A percentile compares a stretch with the other conserved stretches of the same genome.
These are phyloP conservation scores for Dendronephthya gigantea DNA, from an alignment of 64 coral and sea anemone genomes.

Conservation along the genomic window DNA sequence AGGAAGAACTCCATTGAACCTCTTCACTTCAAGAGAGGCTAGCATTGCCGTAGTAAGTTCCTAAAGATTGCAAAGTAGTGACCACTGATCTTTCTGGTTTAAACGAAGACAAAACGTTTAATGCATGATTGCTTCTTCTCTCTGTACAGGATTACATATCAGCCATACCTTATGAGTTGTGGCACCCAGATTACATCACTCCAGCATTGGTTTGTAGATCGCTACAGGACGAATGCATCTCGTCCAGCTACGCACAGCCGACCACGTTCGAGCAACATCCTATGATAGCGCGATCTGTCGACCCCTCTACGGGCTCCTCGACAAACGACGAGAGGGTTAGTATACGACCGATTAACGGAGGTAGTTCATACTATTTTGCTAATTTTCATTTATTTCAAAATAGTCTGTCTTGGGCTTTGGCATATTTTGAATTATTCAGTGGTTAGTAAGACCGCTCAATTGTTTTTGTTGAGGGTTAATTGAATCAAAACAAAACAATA, in stretches of 20 bases:
- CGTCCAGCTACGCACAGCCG: neutral
- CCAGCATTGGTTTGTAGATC: neutral
- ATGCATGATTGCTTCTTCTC: neutral
- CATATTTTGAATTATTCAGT: too few relatives aligned
- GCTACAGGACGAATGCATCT: neutral
- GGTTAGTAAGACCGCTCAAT: too few relatives aligned
- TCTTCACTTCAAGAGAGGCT: neutral
- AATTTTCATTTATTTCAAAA: too few relatives aligned
- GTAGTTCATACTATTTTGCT: too few relatives aligned
- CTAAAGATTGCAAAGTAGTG: too few relatives aligned
- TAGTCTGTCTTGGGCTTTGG: too few relatives aligned
- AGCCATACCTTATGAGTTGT: neutral
- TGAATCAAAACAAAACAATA: too few relatives aligned
- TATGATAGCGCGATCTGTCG: neutral
- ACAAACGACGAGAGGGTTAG: neutral
- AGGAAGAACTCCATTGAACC: neutral
- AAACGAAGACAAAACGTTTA: neutral
- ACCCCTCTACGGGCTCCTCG: neutral
- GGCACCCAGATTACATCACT: neutral
- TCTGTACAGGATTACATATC: neutral
- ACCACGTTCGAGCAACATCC: neutral
- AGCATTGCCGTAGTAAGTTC: neutral
- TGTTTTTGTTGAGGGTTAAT: too few relatives aligned
- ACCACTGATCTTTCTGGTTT: too few relatives aligned
- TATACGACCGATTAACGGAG: neutral